These are phyloP conservation scores for Dorcus hopei DNA, from an alignment of 2,888 invertebrate genomes.

Conservation along the genomic window DNA sequence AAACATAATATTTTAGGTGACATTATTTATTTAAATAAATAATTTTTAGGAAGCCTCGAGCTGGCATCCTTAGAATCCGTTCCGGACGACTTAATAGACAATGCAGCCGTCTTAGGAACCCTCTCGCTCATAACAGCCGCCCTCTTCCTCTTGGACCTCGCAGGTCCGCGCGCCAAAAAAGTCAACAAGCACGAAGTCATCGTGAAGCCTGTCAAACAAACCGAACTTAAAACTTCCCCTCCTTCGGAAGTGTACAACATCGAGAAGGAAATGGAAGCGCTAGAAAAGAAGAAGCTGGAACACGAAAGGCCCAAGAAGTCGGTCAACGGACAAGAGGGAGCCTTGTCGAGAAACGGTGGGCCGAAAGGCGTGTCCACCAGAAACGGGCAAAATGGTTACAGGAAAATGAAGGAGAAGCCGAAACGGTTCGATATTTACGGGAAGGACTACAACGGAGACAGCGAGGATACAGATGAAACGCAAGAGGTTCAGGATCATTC, in stretches of 20 bases:
- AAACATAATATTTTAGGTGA: no score
- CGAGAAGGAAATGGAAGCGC: conserved; percentile 14
- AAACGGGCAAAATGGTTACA: conserved; percentile 23
- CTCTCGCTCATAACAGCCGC: conserved; percentile 65
- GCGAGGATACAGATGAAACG: conserved; percentile 32
- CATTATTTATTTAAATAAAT: neutral
- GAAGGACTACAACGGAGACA: conserved; percentile 39
- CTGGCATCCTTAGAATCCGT: conserved; percentile 70
- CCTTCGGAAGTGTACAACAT: conserved; percentile 10
- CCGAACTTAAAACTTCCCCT: conserved; percentile 5
- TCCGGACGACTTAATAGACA: conserved; percentile 64
- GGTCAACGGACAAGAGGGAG: conserved; percentile 8
- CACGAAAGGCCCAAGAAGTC: conserved; percentile 13
- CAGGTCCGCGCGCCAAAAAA: conserved; percentile 56
- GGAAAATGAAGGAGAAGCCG: conserved; percentile 28
- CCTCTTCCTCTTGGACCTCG: conserved; percentile 66
- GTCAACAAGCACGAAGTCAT: conserved; percentile 41
- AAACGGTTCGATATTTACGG: conserved; percentile 43
- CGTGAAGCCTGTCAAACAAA: conserved; percentile 5
- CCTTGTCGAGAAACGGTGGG: conserved; percentile 13
- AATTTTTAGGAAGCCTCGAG: conserved; percentile 60
- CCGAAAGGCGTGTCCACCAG: conserved; percentile 19
- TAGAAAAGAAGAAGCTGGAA: conserved; percentile 16
- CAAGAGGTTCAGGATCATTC: conserved; percentile 37
- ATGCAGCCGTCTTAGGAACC: conserved; percentile 68